These are phyloP conservation scores for Ochotona princeps DNA, from an alignment of 2,113 vertebrate species.

Conservation along the genomic window DNA sequence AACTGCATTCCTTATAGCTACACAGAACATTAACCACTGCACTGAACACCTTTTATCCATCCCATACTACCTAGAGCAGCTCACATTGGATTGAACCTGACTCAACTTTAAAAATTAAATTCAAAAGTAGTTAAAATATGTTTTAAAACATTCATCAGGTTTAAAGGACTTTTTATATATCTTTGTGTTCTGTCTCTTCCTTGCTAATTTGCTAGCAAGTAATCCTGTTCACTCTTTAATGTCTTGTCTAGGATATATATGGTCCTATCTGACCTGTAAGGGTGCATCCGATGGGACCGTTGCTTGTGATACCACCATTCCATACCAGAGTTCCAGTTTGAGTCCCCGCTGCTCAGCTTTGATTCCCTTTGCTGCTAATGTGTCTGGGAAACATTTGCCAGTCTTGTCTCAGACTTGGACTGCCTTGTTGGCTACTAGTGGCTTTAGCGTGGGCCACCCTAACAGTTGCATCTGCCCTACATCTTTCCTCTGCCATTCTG, in stretches of 20 bases:
- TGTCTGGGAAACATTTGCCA: too few relatives aligned
- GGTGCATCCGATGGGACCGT: too few relatives aligned
- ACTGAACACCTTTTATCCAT: not conserved
- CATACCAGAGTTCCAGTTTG: too few relatives aligned
- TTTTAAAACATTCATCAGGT: not conserved
- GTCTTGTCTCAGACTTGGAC: too few relatives aligned
- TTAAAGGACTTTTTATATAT: not conserved
- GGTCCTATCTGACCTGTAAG: too few relatives aligned
- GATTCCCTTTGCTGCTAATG: too few relatives aligned
- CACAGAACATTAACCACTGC: not conserved
- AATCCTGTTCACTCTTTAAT: conserved; percentile 14
- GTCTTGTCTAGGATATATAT: not conserved
- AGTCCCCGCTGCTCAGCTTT: too few relatives aligned
- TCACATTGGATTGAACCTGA: not conserved
- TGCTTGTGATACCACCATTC: too few relatives aligned
- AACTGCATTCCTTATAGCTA: not conserved
- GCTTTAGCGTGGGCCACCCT: too few relatives aligned
- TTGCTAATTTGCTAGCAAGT: not conserved
- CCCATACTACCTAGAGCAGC: not conserved
- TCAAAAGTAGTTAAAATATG: not conserved
- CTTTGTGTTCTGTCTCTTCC: not conserved
- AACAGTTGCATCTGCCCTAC: too few relatives aligned
- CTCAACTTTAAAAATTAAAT: not conserved
- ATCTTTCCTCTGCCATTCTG: too few relatives aligned
- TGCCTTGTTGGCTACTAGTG: too few relatives aligned